Conservation (phyloP, 2,888 invertebrate genomes). For the Bombylius discolor region DNA sequence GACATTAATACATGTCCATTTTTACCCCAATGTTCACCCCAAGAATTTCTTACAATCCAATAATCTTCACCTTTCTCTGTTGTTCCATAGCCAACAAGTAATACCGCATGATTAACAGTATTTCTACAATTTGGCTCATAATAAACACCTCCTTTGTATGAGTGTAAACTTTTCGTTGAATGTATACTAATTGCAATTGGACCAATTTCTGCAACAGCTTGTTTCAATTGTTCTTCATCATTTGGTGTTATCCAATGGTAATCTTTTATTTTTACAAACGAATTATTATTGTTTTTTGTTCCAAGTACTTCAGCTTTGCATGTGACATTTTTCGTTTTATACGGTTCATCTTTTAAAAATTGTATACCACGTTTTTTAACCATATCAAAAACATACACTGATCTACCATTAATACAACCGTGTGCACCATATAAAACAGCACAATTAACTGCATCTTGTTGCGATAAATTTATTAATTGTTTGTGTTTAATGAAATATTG, state of each 20-base stretch:
- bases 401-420: too few species aligned
- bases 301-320: too few species aligned
- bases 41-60: slow-evolving; percentile 33
- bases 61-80: slow-evolving; percentile 3
- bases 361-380: too few species aligned
- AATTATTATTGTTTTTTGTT: too few species aligned
- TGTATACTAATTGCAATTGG: slow-evolving; percentile 52
- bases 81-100: slow-evolving; percentile 5
- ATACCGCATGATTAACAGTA: slow-evolving; percentile 55
- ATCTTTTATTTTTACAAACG: too few species aligned
- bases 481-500: slow-evolving; percentile 28
- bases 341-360: too few species aligned
- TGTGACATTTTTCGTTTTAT: too few species aligned
- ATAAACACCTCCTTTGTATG: too few species aligned
- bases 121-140: slow-evolving; percentile 18
- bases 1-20: slow-evolving; percentile 72
- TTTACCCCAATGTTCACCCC: slow-evolving; percentile 18
- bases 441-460: too few species aligned
- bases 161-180: slow-evolving; percentile 44
- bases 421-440: too few species aligned
- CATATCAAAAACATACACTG: too few species aligned
- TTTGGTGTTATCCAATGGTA: too few species aligned
- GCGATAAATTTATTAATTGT: slow-evolving; percentile 15
- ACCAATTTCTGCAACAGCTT: slow-evolving; percentile 26
- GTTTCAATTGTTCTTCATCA: slow-evolving; percentile 22